phyloP scores from a whole-genome alignment of 2,113 vertebrate species.

The Elephas maximus region DNA sequence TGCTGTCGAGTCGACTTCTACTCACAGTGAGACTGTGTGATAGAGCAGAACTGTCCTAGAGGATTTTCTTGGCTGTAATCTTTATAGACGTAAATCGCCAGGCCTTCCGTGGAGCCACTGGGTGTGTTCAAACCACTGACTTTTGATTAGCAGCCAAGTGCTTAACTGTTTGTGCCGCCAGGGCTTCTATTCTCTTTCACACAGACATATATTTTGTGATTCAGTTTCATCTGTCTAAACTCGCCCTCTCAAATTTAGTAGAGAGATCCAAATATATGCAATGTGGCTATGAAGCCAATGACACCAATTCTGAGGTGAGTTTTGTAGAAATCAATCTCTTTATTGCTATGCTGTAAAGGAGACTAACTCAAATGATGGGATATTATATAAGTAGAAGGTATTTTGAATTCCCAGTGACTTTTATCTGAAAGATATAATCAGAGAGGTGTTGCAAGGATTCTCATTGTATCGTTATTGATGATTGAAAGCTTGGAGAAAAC shows the following conservation, averaged over 20 bases:
- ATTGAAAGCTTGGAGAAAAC: neutral
- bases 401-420: slow-evolving; percentile 39
- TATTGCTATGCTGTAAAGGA: neutral
- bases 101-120: neutral
- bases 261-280: neutral
- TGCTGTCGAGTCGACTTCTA: neutral
- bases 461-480: neutral
- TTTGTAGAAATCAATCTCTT: neutral
- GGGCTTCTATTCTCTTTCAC: neutral
- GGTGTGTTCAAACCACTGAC: neutral
- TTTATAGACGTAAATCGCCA: neutral
- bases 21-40: neutral
- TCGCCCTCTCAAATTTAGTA: slow-evolving; percentile 23
- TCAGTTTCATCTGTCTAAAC: slow-evolving; percentile 35
- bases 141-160: neutral
- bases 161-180: neutral
- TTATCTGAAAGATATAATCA: slow-evolving; percentile 36
- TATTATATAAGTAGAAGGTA: neutral
- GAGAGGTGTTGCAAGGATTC: neutral
- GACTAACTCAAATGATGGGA: neutral
- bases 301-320: neutral
- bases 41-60: neutral
- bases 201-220: neutral
- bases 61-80: neutral
- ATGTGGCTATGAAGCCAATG: neutral